Base-by-base conservation (phyloP, 1,140 invertebrate species). In the Heterodera schachtii region DNA sequence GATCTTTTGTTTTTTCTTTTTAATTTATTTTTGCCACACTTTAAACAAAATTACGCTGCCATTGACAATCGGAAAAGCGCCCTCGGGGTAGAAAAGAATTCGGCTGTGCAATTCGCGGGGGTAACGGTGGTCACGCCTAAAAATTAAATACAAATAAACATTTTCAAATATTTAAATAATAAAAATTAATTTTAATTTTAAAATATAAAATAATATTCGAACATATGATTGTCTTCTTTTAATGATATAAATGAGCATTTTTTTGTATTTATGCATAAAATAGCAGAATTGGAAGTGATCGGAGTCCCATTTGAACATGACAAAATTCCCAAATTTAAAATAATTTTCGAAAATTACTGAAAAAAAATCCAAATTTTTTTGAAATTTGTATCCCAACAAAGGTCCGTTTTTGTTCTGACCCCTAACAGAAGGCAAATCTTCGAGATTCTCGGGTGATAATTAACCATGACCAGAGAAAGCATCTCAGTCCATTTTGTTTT, bases 41-140 rank as follows among this genome's bases (percentile, higher is more conserved):
- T 75, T 77, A 9, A 84, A 44, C 66, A 84, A 74, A 84, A 84
- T 84, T 31, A 84, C 79, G 11, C 81, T 86, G 44, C 80, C 83
- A 67, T 84, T 84, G 6, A 71, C 60, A n/a, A 84, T 74, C 19
- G 83, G 83, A 67, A 84, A 84, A 52, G 85, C 83, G 16, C 49
- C 64, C 52, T 49, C 66, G 43, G 83, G 83, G 57, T 78, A 84
- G 85, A 84, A 84, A 44, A 84, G 60, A 7, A 84, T 84, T 41
- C 85, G 49, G 64, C 41, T 86, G 71, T 84, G 83, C n/a, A 84
- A 70, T 21, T 21, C 52, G 70, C 74, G 75, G 46, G 83, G 83
- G 60, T 78, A 86, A 19, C 78, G 46, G 47, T 49, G 66, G 52
- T 52, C 77, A 78, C 77, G 77, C 4, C 77, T 78, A 31, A 69